Evolutionary conservation across 2,888 invertebrate genomes (phyloP).

Genomic region (Polyommatus icarus): DNA sequence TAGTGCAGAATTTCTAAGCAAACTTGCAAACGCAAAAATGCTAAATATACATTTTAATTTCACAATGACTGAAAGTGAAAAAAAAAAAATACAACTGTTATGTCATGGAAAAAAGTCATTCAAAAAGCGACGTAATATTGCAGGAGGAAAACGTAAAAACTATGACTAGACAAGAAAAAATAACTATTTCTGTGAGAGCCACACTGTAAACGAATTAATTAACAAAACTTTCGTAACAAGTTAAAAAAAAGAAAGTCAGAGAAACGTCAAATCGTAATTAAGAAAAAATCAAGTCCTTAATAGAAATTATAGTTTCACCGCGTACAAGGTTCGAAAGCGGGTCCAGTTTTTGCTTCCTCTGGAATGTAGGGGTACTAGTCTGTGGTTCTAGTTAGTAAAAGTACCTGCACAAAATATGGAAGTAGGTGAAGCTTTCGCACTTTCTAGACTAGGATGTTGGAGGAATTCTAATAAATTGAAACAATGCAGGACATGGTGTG

Average conservation of each 20-base stretch:
- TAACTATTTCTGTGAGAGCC: not conserved
- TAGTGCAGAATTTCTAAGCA: too few relatives aligned
- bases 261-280: slow-evolving; percentile 41
- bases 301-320: slow-evolving; percentile 27
- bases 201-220: not conserved
- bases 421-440: slow-evolving; percentile 75
- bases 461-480: slow-evolving; percentile 67
- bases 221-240: slow-evolving; percentile 44
- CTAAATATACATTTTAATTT: too few relatives aligned
- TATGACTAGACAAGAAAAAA: not conserved
- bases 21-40: too few relatives aligned
- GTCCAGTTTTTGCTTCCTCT: slow-evolving; percentile 68
- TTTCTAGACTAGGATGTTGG: slow-evolving; percentile 77
- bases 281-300: slow-evolving; percentile 31
- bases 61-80: not conserved
- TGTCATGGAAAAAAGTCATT: not conserved
- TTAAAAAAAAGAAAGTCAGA: slow-evolving; percentile 66
- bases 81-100: not conserved
- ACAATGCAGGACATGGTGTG: slow-evolving; percentile 44
- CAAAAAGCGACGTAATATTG: not conserved
- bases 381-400: slow-evolving; percentile 60
- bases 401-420: slow-evolving; percentile 72
- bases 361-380: slow-evolving; percentile 65
- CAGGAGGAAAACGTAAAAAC: not conserved
- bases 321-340: slow-evolving; percentile 68